A percentile compares a stretch with the other conserved stretches of the same genome.
Conservation (phyloP, 1,140 invertebrate genomes). For the Heliothis virescens region DNA sequence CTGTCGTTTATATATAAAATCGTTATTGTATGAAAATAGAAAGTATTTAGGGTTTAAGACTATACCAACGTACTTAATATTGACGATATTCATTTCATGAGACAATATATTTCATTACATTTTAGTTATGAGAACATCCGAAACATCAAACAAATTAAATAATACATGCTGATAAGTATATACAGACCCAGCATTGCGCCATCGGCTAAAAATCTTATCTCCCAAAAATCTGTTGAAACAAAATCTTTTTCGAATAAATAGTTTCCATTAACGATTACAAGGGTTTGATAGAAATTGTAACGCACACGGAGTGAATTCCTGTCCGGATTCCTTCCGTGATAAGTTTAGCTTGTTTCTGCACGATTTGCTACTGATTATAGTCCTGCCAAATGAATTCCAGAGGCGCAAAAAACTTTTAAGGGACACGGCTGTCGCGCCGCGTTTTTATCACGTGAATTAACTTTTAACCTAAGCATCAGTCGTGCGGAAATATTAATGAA, state of each 20-base stretch:
- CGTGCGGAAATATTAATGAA: constrained; percentile 43
- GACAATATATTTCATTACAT: no score
- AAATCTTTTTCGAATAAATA: constrained; percentile 41
- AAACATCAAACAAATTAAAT: no score
- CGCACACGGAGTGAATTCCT: constrained; percentile 56
- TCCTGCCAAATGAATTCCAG: constrained; percentile 67
- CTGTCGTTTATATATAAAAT: no score
- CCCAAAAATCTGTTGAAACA: constrained; percentile 1
- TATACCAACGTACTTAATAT: no score
- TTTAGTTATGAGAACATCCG: no score
- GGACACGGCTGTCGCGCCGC: constrained; percentile 23
- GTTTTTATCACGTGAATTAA: constrained; percentile 45
- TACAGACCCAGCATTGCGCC: no score
- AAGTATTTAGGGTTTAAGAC: no score
- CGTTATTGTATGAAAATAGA: no score
- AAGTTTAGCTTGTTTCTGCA: constrained; percentile 71
- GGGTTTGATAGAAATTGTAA: constrained; percentile 61
- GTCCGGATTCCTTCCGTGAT: constrained; percentile 71
- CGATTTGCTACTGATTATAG: constrained; percentile 75
- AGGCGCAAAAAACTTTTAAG: constrained; percentile 55
- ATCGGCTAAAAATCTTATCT: neutral
- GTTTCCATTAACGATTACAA: constrained; percentile 48
- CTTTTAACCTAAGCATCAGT: constrained; percentile 42
- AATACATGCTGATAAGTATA: no score
- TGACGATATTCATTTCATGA: no score